A percentile compares a stretch with the other conserved stretches of the same genome.
These are phyloP conservation scores for Trochalopteron elliotii DNA, from an alignment of 2,113 vertebrate genomes.

Conservation along the genomic window DNA sequence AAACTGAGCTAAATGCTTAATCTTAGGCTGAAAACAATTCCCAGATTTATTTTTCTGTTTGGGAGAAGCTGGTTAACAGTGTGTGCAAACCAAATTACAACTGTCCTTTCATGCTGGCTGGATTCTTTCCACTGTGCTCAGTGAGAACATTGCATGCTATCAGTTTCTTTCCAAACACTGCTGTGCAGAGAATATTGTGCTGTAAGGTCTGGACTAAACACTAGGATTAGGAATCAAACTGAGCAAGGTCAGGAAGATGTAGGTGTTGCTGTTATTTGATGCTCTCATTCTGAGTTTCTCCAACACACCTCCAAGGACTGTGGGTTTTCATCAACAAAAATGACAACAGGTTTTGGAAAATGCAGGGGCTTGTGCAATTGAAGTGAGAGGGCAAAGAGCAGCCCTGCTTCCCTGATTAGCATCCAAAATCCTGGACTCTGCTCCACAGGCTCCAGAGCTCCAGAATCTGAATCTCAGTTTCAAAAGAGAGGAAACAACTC, in stretches of 20 bases:
- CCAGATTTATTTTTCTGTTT: not conserved
- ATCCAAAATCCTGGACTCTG: not conserved
- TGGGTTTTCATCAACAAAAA: not conserved
- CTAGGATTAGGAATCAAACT: not conserved
- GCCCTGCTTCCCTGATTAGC: not conserved
- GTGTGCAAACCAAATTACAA: not conserved
- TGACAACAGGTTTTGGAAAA: not conserved
- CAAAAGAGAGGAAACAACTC: not conserved
- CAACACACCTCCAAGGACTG: not conserved
- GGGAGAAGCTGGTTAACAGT: not conserved
- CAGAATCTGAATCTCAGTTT: not conserved
- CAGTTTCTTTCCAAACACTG: not conserved
- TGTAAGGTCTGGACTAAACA: not conserved
- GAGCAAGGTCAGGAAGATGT: not conserved
- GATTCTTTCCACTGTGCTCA: not conserved
- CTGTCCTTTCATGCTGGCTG: not conserved
- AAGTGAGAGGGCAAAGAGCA: not conserved
- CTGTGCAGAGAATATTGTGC: not conserved
- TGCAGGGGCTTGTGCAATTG: not conserved
- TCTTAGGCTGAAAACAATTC: not conserved
- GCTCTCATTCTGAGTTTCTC: not conserved
- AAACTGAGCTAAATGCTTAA: not conserved
- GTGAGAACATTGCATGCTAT: not conserved
- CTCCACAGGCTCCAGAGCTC: not conserved
- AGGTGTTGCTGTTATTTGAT: not conserved